Conservation (phyloP, 2,888 invertebrate genomes). For the Brenthis hecate region DNA sequence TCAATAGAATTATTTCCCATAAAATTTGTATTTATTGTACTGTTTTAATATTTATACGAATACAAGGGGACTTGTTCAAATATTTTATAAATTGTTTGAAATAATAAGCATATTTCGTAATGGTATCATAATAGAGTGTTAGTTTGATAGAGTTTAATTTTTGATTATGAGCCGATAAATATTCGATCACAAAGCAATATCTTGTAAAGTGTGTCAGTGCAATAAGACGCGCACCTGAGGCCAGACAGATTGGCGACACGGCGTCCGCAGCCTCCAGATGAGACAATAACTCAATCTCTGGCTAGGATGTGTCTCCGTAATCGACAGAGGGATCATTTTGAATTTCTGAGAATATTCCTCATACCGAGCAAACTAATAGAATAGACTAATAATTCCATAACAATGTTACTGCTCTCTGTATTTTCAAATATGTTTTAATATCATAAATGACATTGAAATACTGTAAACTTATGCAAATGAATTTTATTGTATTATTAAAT, state of each 20-base stretch:
- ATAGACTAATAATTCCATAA: slow-evolving; percentile 2
- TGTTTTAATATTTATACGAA: no score
- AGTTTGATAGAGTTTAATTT: slow-evolving; percentile 1
- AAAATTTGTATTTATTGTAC: not conserved
- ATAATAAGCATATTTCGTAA: no score
- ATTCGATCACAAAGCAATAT: slow-evolving; percentile 33
- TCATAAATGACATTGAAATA: no score
- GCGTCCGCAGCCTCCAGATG: slow-evolving; percentile 48
- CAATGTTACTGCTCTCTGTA: not conserved
- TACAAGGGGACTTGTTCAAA: no score
- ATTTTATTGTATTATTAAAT: no score
- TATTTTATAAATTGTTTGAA: no score
- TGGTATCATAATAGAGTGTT: no score
- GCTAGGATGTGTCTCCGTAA: slow-evolving; percentile 23
- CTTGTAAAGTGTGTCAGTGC: slow-evolving; percentile 41
- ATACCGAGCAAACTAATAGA: not conserved
- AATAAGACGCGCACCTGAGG: slow-evolving; percentile 56
- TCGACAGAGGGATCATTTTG: slow-evolving; percentile 10
- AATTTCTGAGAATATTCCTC: not conserved
- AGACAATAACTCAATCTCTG: slow-evolving; percentile 66
- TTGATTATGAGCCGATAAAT: slow-evolving; percentile 24
- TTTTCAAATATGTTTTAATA: no score
- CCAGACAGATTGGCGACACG: slow-evolving; percentile 47
- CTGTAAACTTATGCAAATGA: no score
- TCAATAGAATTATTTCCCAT: not conserved